Evolutionary conservation across 2,888 invertebrate species (phyloP).

Genomic region (Anaspis maculata): DNA sequence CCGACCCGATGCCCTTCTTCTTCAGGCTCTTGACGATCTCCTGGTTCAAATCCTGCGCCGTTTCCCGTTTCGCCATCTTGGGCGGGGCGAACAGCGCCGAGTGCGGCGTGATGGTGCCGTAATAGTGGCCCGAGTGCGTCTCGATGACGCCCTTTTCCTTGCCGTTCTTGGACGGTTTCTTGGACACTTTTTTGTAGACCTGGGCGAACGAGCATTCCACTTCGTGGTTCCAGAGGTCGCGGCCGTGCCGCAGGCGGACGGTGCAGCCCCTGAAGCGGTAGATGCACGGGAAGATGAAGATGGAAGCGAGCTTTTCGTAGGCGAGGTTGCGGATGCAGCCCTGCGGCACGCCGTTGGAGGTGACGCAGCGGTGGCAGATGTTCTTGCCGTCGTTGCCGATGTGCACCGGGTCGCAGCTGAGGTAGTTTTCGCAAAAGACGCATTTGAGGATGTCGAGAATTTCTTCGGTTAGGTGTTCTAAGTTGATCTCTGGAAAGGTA

Average conservation of each 20-base stretch:
- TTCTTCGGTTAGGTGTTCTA: conserved; percentile 27
- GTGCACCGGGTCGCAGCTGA: conserved; percentile 32
- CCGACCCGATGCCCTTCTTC: conserved; percentile 9
- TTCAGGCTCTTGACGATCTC: conserved; percentile 22
- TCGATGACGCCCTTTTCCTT: conserved; percentile 30
- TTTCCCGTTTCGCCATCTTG: conserved; percentile 6
- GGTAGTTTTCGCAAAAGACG: conserved; percentile 31
- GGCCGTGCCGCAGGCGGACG: conserved; percentile 26
- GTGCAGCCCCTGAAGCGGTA: conserved; percentile 27
- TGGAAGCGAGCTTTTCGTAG: conserved; percentile 30
- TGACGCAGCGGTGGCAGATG: conserved; percentile 34
- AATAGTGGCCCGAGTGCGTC: conserved; percentile 34
- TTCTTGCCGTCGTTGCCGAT: conserved; percentile 29
- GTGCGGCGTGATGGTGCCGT: conserved; percentile 28
- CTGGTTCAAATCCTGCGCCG: conserved; percentile 19
- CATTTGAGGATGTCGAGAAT: conserved; percentile 31
- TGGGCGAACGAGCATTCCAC: conserved; percentile 27
- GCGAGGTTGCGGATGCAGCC: conserved; percentile 26
- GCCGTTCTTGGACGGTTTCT: conserved; percentile 7
- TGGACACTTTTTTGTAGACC: conserved; percentile 7
- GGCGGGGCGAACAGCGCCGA: conserved; percentile 25
- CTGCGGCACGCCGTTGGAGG: conserved; percentile 22
- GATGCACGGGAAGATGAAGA: conserved; percentile 34
- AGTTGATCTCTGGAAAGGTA: conserved; percentile 28
- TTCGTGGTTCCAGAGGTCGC: conserved; percentile 30